Evolutionary conservation across 2,888 invertebrate species (phyloP).

Genomic region (Apoderus coryli): DNA sequence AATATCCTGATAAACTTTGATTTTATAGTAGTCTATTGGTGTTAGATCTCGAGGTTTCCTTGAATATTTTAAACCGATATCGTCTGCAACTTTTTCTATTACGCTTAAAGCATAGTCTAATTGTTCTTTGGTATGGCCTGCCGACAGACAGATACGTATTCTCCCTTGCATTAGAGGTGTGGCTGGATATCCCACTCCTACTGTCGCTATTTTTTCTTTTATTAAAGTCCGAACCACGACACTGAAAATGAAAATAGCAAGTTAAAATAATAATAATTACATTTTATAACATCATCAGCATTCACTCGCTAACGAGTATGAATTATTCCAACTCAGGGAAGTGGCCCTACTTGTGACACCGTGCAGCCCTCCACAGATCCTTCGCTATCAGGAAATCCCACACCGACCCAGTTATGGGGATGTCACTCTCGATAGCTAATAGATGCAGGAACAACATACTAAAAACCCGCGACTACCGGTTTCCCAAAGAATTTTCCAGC

Average conservation of each 20-base stretch:
- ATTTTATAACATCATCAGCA: no score
- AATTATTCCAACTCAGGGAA: no score
- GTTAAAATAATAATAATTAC: no score
- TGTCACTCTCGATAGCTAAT: no score
- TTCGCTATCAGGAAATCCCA: no score
- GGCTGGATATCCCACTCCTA: slow-evolving; percentile 96
- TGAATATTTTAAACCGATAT: slow-evolving; percentile 68
- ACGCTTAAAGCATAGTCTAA: slow-evolving; percentile 66
- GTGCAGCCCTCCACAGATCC: no score
- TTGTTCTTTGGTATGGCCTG: slow-evolving; percentile 89
- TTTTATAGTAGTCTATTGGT: slow-evolving; percentile 40
- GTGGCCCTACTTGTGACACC: no score
- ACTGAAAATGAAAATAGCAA: slow-evolving; percentile 38
- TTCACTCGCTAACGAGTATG: no score
- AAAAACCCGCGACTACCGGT: no score
- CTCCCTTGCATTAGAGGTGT: slow-evolving; percentile 87
- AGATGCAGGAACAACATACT: no score
- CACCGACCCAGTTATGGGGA: no score
- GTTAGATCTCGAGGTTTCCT: slow-evolving; percentile 42
- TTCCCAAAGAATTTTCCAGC: no score
- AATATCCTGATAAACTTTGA: slow-evolving; percentile 23
- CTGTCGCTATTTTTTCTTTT: slow-evolving; percentile 71
- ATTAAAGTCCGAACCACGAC: slow-evolving; percentile 76
- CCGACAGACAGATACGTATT: slow-evolving; percentile 89
- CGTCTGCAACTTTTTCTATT: slow-evolving; percentile 58